Conservation (phyloP, 2,113 vertebrate genomes). For the Muntiacus reevesi region DNA sequence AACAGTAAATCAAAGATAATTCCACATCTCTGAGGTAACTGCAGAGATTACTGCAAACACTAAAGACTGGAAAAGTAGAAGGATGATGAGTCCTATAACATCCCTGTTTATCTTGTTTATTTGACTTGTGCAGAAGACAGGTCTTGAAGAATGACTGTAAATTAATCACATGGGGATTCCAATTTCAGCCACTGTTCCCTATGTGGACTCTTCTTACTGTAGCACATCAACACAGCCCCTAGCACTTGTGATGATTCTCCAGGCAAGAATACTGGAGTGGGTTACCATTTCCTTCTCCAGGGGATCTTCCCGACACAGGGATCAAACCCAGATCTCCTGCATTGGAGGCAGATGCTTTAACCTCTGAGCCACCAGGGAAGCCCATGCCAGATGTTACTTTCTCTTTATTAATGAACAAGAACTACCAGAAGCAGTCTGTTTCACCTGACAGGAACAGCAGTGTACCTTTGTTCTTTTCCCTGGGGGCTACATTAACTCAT, state of each 20-base stretch:
- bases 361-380: no score
- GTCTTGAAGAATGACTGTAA: neutral
- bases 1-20: neutral
- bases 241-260: neutral
- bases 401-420: neutral
- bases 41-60: neutral
- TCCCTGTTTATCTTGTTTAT: neutral
- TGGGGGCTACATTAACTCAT: neutral
- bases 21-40: neutral
- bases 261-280: no score
- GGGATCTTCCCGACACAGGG: no score
- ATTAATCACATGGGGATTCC: neutral
- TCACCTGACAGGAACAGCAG: neutral
- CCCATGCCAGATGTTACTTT: neutral
- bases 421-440: neutral
- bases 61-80: neutral
- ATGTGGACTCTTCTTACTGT: neutral
- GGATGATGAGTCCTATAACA: neutral
- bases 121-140: neutral
- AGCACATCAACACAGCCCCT: neutral
- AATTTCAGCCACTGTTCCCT: neutral
- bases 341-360: no score
- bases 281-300: no score
- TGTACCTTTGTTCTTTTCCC: neutral
- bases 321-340: rapidly evolving